These are phyloP conservation scores for Pheucticus melanocephalus DNA, from an alignment of 2,113 vertebrate species.

Conservation along the genomic window DNA sequence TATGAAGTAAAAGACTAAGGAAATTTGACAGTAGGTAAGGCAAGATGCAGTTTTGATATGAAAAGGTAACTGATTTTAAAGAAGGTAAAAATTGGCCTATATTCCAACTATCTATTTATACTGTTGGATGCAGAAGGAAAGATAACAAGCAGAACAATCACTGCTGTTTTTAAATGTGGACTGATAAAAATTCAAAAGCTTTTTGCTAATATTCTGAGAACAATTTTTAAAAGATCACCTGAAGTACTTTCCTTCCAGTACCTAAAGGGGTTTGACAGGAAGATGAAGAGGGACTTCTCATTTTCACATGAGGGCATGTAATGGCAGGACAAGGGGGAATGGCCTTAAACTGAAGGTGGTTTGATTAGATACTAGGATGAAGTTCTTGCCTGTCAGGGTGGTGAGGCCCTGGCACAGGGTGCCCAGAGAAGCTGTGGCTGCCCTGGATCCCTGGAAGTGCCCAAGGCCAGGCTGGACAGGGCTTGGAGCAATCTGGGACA, in stretches of 20 bases:
- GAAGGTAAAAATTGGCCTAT: not conserved
- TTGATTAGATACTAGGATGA: not conserved
- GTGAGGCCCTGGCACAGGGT: accelerated
- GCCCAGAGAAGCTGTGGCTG: not conserved
- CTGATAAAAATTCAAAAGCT: not conserved
- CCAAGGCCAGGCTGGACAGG: accelerated
- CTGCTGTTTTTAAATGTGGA: not conserved
- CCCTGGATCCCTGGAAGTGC: not conserved
- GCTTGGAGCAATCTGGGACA: accelerated
- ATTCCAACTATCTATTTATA: not conserved
- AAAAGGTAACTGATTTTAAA: not conserved
- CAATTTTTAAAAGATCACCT: not conserved
- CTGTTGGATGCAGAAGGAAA: not conserved
- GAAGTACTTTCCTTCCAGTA: not conserved
- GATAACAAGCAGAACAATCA: not conserved
- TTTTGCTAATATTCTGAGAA: not conserved
- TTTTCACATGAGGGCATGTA: accelerated
- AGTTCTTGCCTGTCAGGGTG: not conserved
- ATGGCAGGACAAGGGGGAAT: not conserved
- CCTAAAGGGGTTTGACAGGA: not conserved
- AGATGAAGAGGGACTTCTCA: not conserved
- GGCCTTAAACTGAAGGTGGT: not conserved
- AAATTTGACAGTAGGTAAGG: not conserved
- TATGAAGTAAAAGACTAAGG: not conserved
- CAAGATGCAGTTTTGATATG: not conserved